Percentiles rank a stretch among this genome's conserved stretches.
Conservation (phyloP, 2,888 invertebrate genomes). For the Coelopa pilipes region DNA sequence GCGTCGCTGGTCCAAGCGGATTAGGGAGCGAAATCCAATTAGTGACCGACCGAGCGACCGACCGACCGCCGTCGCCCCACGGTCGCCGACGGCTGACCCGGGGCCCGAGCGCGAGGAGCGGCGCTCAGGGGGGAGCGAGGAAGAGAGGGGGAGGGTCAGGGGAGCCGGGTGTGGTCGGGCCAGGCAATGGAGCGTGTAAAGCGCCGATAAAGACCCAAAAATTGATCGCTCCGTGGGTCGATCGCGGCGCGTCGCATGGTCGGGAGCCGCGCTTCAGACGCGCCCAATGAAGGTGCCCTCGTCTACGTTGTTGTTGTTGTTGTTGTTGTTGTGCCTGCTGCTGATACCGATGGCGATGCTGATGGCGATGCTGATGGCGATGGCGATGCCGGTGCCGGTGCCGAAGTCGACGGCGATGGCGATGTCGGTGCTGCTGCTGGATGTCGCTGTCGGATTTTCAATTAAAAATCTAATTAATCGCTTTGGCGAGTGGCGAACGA, state of each 20-base stretch:
- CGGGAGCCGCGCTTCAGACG: background rate
- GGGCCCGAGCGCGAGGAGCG: background rate
- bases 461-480: slow-evolving; percentile 39
- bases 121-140: too few species aligned
- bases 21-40: slow-evolving; percentile 61
- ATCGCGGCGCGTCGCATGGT: too few species aligned
- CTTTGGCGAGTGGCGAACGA: slow-evolving; percentile 20
- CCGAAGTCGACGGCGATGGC: background rate
- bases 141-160: too few species aligned
- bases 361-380: background rate
- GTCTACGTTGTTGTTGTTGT: background rate
- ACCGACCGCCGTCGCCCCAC: background rate
- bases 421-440: background rate
- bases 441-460: slow-evolving; percentile 33
- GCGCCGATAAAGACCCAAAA: slow-evolving; percentile 18
- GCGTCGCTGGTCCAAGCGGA: slow-evolving; percentile 51
- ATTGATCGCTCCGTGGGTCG: background rate
- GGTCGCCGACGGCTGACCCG: background rate
- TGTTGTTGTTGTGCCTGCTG: background rate
- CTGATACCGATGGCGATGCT: background rate
- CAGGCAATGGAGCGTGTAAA: slow-evolving; percentile 33
- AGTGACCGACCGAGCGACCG: slow-evolving; percentile 37
- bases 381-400: background rate
- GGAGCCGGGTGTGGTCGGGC: slow-evolving; percentile 4
- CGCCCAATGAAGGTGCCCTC: background rate